Evolutionary conservation across 2,797 vertebrate genomes (phyloP).

Genomic region (Tenualosa ilisha): DNA sequence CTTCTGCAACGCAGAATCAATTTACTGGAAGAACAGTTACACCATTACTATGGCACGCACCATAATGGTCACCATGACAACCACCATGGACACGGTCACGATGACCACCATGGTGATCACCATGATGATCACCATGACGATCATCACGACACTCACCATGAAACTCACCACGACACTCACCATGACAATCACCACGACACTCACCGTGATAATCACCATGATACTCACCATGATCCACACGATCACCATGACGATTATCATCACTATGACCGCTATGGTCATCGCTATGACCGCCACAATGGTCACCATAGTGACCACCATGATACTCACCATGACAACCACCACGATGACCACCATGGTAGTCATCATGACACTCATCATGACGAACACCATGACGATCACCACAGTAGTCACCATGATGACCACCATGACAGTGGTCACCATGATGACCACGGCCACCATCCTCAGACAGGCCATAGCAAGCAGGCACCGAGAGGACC

Average conservation of each 20-base stretch:
- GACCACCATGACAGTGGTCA: conserved; percentile 26
- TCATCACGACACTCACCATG: conserved; percentile 36
- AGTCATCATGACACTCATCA: conserved; percentile 33
- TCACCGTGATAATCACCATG: conserved; percentile 40
- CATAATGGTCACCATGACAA: conserved; percentile 43
- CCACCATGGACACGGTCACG: conserved; percentile 37
- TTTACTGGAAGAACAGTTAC: conserved; percentile 79
- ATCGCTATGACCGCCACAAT: conserved; percentile 36
- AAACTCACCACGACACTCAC: conserved; percentile 37
- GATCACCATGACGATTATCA: conserved; percentile 27
- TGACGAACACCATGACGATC: conserved; percentile 28
- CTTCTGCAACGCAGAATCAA: conserved; percentile 81
- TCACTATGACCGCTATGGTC: conserved; percentile 32
- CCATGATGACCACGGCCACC: conserved; percentile 38
- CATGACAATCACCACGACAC: conserved; percentile 41
- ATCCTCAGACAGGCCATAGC: conserved; percentile 44
- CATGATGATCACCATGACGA: conserved; percentile 40
- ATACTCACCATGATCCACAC: conserved; percentile 36
- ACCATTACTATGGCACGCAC: conserved; percentile 58
- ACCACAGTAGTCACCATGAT: conserved; percentile 28
- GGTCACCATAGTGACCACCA: conserved; percentile 36
- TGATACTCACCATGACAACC: conserved; percentile 25
- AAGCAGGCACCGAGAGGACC: conserved; percentile 54
- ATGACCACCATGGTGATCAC: conserved; percentile 40
- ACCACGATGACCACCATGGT: conserved; percentile 36